Evolutionary conservation across 2,888 invertebrate species (phyloP).

Genomic region (Temnothorax unifasciatus): DNA sequence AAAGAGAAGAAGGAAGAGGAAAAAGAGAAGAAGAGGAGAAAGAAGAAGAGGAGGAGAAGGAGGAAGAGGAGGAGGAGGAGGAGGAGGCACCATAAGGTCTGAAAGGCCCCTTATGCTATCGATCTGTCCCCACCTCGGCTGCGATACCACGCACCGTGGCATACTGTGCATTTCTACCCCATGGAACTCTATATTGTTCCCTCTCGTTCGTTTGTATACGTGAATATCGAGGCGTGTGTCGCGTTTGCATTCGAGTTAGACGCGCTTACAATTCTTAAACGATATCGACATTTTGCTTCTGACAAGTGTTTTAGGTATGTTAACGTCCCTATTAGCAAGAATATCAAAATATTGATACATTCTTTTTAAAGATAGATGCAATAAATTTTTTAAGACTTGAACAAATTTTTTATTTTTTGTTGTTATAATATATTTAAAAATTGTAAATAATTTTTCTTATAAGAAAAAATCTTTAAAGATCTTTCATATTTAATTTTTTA

Average conservation of each 20-base stretch:
- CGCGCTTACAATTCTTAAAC: conserved; percentile 43
- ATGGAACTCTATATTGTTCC: conserved; percentile 79
- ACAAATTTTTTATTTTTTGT: neutral
- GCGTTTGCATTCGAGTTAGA: conserved; percentile 56
- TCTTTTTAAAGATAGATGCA: neutral
- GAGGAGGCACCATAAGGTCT: conserved; percentile 83
- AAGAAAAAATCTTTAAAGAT: neutral
- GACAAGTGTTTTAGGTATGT: neutral
- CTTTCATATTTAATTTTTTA: neutral
- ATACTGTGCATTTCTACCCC: conserved; percentile 73
- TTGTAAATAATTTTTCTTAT: neutral
- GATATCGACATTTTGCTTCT: conserved; percentile 17
- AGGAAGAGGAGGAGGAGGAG: conserved; percentile 75
- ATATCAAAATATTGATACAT: neutral
- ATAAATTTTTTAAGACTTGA: neutral
- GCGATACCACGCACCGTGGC: conserved; percentile 69
- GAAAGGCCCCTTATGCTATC: conserved; percentile 83
- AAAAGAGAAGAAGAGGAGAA: conserved; percentile 60
- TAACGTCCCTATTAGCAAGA: neutral
- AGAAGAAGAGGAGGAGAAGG: conserved; percentile 73
- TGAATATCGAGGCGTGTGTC: conserved; percentile 32
- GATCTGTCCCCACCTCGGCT: conserved; percentile 81
- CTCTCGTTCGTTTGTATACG: conserved; percentile 64
- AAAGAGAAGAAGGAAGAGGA: conserved; percentile 53
- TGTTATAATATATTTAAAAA: no score